Percentiles rank a stretch among this genome's conserved stretches.
These are phyloP conservation scores for Tinamus major DNA, from an alignment of 2,797 vertebrate genomes.

Conservation along the genomic window DNA sequence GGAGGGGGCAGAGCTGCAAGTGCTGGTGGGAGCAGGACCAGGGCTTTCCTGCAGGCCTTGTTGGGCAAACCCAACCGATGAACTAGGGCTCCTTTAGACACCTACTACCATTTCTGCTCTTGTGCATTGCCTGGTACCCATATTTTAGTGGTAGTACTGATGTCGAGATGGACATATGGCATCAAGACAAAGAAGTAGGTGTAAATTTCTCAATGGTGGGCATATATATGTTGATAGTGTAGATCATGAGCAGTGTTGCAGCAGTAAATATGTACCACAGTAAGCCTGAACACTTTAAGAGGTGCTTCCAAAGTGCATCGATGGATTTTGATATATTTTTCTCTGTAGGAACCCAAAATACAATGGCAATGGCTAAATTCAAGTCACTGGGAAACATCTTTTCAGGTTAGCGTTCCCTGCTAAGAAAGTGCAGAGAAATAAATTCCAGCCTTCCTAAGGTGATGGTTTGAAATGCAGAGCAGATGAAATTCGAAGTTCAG, in stretches of 20 bases:
- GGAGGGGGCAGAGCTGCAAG: background rate
- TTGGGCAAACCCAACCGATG: background rate
- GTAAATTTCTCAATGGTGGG: background rate
- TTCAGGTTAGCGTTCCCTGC: background rate
- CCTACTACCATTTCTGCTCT: background rate
- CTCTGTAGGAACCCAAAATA: background rate
- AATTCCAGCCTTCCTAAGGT: background rate
- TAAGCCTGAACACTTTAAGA: background rate
- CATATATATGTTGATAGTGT: background rate
- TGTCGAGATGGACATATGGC: background rate
- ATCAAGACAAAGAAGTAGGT: background rate
- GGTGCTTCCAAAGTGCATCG: constrained; percentile 31
- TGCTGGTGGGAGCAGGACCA: background rate
- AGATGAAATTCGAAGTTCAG: background rate
- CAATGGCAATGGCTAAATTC: background rate
- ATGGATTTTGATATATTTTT: constrained; percentile 27
- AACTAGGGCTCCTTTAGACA: background rate
- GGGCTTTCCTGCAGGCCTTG: background rate
- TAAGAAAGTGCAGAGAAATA: background rate
- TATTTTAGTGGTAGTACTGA: background rate
- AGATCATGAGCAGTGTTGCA: constrained; percentile 1
- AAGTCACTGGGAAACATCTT: background rate
- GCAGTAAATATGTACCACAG: constrained; percentile 19
- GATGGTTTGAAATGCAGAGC: background rate
- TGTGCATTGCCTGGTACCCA: background rate